Evolutionary conservation across 2,888 invertebrate species (phyloP), one percentile per base, ranked within the genome.

Genomic region (Drosophila kuntzei): DNA sequence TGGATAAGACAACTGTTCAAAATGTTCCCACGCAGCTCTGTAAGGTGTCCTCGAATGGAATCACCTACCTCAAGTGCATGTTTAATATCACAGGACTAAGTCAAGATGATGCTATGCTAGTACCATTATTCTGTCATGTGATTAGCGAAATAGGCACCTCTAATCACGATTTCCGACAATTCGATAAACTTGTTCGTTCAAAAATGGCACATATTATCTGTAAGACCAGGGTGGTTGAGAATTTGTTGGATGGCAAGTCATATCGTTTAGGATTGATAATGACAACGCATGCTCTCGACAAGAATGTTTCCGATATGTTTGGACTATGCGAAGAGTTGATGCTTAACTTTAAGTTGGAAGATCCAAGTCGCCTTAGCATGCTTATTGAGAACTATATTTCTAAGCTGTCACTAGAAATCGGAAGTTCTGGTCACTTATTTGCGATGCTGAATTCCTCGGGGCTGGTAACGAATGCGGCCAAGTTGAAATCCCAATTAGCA

Each of bases 1-100:
- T 91, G 3, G 71, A 87, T 9, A 79, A 81, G 14, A 62, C 83
- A 4, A 80, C 79, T 7, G 73, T 91, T n/a, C 76, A 83, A 14
- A 53, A 80, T 2, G 95, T 97, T 39, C 95, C 95, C 0, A 93
- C 97, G 5, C 97, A 98, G 90, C 89, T 96, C 1, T 96, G 96
- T 81, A 93, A 94, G 77, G 97, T 97, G 41, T 97, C 97, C 37
- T 97, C 98, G 0, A 98, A 98, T 91, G 97, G 96, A n/a, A 94
- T 99, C 3, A 95, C 96, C 0, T 98, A 98, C 90, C 95, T 98
- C 67, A 95, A 96, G 85, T 96, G 95, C 16, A 93, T 98, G 4
- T 91, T 97, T 11, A 96, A 96, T 83, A 95, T 96, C 0, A 94
- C 94, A 2, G 93, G 94, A 4, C 91, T 98, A 12, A 93, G 94